These are phyloP conservation scores for Brachypteracias leptosomus DNA, from an alignment of 2,113 vertebrate genomes.

Conservation along the genomic window DNA sequence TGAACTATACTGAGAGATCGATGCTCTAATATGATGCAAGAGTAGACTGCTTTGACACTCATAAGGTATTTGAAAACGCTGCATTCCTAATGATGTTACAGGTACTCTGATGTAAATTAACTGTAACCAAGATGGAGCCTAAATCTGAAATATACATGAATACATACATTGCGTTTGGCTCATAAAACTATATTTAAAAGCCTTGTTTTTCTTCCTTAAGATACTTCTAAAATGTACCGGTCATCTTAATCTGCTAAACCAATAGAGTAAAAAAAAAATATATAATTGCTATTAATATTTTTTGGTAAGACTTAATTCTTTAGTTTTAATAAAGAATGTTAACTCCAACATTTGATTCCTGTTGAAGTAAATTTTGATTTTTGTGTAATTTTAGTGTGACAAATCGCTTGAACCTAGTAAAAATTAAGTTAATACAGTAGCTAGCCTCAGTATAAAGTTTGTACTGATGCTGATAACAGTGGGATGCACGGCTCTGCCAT, in stretches of 20 bases:
- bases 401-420: not conserved
- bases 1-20: not conserved
- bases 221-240: not conserved
- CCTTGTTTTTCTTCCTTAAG: not conserved
- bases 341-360: not conserved
- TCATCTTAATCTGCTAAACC: not conserved
- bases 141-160: not conserved
- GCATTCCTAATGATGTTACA: not conserved
- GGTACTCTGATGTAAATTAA: not conserved
- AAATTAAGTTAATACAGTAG: not conserved
- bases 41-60: not conserved
- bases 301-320: slow-evolving; percentile 5
- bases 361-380: not conserved
- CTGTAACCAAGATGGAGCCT: not conserved
- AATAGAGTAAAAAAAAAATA: not conserved
- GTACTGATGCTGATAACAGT: not conserved
- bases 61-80: not conserved
- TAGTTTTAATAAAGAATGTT: slow-evolving; percentile 49
- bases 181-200: not conserved
- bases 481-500: not conserved
- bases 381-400: not conserved
- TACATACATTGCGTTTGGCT: not conserved
- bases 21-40: not conserved
- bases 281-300: not conserved
- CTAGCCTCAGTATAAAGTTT: not conserved